Evolutionary conservation across 2,113 vertebrate species (phyloP), one percentile per base, ranked within the genome.

Genomic region (Stegastes partitus): DNA sequence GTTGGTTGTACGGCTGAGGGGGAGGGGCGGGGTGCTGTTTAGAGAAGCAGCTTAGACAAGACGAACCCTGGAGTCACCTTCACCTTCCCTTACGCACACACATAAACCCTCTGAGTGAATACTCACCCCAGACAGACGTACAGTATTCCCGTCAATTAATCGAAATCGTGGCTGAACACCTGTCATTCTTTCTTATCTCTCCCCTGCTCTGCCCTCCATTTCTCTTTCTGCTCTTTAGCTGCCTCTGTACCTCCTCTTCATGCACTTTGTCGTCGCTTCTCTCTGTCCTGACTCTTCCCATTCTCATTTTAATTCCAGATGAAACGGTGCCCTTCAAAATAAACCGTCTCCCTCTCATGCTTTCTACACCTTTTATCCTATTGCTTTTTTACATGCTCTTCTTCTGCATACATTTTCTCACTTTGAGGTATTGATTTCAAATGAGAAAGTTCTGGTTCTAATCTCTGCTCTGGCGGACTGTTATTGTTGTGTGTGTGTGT

Each of bases 61-160:
- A 85, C 2, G 16, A 82, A 81, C 67, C 78, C 74, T 47, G 14
- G 45, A 91, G 86, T 90, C 85, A 91, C 86, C 84, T 88, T 91
- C 85, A 88, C 54, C 83, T 67, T 71, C 23, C 8, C 39, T 25
- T 16, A 28, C 47, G 68, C 50, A 18, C 25, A 69, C 39, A 39
- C 50, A 68, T 0, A 74, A n/a, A 61, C 57, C 45, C 47, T 66
- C 9, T 54, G 63, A 74, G 54, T 55, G 72, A 71, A 53, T 31
- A 12, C 54, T 68, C 34, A n/a, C n/a, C 26, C 70, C 34, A 44
- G 50, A n/a, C 49, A 56, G 53, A 66, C 53, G 45, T 55, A 57
- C 71, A 62, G 56, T 80, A 76, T 74, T 82, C 68, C 74, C 16
- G 25, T 72, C 73, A 85, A 76, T 77, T 85, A 77, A 80, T 19